Percentiles rank a stretch among this genome's conserved stretches.
Evolutionary conservation across 92 coral and sea anemone species (phyloP).

Genomic region (Umimayanthus kanabou): DNA sequence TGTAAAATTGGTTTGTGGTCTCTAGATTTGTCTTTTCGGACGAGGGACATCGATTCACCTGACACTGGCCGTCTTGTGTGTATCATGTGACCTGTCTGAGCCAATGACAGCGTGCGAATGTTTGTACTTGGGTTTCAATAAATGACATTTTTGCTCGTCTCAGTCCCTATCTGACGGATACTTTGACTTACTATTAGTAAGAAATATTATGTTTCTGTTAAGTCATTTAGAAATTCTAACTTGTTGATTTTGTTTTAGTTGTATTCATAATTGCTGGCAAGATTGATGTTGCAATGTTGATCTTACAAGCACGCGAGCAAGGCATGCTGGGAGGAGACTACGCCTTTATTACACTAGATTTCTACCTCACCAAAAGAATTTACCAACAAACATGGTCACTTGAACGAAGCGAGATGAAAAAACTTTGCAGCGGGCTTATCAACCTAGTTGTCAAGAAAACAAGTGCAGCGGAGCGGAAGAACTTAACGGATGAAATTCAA

Average conservation of each 20-base stretch:
- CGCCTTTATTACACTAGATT: conserved; percentile 81
- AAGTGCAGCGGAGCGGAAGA: conserved; percentile 2
- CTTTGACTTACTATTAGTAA: too few relatives aligned
- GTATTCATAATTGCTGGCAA: conserved; percentile 63
- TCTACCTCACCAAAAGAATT: conserved; percentile 11
- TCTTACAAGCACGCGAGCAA: conserved; percentile 60
- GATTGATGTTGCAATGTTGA: conserved; percentile 41
- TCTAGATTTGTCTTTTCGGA: too few relatives aligned
- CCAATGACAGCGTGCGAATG: too few relatives aligned
- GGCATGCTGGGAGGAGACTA: conserved; percentile 79
- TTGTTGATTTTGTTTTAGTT: conserved; percentile 33
- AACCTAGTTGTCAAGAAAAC: conserved; percentile 70
- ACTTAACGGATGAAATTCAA: conserved; percentile 45
- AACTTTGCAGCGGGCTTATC: conserved; percentile 60
- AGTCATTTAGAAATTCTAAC: neutral
- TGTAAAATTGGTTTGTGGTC: too few relatives aligned
- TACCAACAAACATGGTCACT: neutral
- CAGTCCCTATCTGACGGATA: too few relatives aligned
- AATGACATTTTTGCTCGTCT: too few relatives aligned
- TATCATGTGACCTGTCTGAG: too few relatives aligned
- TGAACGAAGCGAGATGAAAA: conserved; percentile 31
- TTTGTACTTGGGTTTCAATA: too few relatives aligned
- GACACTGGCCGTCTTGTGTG: too few relatives aligned
- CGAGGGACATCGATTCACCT: too few relatives aligned
- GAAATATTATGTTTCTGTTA: too few relatives aligned